Evolutionary conservation across 2,113 vertebrate genomes (phyloP).

Genomic region (Catagonus wagneri): DNA sequence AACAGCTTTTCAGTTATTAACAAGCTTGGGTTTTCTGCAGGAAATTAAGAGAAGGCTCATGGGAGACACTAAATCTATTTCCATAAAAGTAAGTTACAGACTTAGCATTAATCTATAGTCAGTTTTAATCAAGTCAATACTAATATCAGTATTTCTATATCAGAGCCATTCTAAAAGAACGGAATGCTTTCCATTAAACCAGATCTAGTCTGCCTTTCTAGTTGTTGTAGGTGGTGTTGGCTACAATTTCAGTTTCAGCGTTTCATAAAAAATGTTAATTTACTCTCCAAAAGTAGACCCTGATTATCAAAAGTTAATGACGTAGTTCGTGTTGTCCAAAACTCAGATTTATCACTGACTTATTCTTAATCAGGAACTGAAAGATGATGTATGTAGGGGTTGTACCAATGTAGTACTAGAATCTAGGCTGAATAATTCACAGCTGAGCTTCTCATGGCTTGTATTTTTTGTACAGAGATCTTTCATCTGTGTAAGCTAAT

Average conservation of each 20-base stretch:
- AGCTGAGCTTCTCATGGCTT: neutral
- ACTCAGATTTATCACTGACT: neutral
- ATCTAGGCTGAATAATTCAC: neutral
- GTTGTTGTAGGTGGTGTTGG: neutral
- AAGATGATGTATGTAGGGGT: rapidly evolving
- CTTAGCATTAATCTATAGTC: neutral
- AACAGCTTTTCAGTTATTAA: neutral
- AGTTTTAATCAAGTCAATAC: neutral
- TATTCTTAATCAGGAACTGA: neutral
- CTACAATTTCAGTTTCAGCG: neutral
- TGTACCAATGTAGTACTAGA: neutral
- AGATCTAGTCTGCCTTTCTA: neutral
- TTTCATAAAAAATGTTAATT: neutral
- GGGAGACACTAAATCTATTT: neutral
- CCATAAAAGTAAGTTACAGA: neutral
- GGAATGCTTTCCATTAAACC: neutral
- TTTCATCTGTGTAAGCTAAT: neutral
- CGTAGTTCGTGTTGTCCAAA: neutral
- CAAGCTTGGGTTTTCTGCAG: neutral
- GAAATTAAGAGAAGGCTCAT: neutral
- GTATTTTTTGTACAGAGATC: neutral
- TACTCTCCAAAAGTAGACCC: neutral
- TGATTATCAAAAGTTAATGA: neutral
- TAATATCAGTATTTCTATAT: neutral
- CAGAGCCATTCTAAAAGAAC: neutral